Evolutionary conservation across 1,140 invertebrate genomes (phyloP).

Genomic region (Lordiphosa stackelbergi): DNA sequence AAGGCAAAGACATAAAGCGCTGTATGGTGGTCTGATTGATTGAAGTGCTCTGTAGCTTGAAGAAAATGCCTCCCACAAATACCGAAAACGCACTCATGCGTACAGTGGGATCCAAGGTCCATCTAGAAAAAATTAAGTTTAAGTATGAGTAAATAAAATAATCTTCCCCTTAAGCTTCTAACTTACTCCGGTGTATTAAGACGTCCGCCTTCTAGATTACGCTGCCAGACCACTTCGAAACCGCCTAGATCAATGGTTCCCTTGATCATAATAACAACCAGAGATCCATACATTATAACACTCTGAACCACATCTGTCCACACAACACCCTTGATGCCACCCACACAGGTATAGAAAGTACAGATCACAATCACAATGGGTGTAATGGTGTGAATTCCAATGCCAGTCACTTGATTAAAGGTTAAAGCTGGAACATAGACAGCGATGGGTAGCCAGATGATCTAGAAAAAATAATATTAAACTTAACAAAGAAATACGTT

Average conservation of each 20-base stretch:
- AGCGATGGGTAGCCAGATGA: constrained; percentile 84
- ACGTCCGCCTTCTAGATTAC: constrained; percentile 85
- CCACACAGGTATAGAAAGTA: constrained; percentile 94
- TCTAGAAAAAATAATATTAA: constrained; percentile 14
- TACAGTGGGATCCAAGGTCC: constrained; percentile 82
- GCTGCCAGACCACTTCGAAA: constrained; percentile 83
- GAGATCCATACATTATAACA: constrained; percentile 89
- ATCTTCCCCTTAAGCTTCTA: background rate
- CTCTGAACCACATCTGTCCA: constrained; percentile 95
- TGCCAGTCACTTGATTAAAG: constrained; percentile 89
- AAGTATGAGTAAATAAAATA: background rate
- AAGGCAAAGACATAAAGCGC: constrained; percentile 82
- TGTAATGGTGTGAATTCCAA: constrained; percentile 88
- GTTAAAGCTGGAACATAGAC: constrained; percentile 91
- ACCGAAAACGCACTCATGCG: constrained; percentile 88
- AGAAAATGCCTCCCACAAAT: constrained; percentile 87
- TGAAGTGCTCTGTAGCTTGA: constrained; percentile 90
- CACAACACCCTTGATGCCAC: constrained; percentile 94
- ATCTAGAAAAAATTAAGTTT: constrained; percentile 77
- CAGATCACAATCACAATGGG: constrained; percentile 90
- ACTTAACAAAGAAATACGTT: no score
- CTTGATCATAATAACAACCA: constrained; percentile 88
- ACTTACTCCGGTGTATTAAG: constrained; percentile 87
- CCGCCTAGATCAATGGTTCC: constrained; percentile 90
- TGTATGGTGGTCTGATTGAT: constrained; percentile 91